Evolutionary conservation across 2,797 vertebrate genomes (phyloP).

Genomic region (Hydrocynus forskahlii): DNA sequence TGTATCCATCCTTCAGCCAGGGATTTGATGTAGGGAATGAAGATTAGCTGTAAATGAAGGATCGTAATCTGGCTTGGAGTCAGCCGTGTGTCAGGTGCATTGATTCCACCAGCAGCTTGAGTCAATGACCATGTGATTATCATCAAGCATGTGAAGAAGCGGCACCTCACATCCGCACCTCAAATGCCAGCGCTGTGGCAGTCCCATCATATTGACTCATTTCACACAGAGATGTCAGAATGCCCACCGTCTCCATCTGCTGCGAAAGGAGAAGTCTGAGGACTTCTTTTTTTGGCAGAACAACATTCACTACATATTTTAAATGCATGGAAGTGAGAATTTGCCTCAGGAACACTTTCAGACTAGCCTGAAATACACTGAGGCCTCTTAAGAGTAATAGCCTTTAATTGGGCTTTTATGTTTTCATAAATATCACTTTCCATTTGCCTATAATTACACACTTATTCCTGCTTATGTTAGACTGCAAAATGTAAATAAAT

Average conservation of each 20-base stretch:
- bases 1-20: background rate
- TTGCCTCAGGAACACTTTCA: constrained; percentile 1
- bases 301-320: constrained; percentile 15
- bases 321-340: background rate
- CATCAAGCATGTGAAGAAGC: constrained; percentile 54
- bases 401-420: constrained; percentile 20
- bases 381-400: constrained; percentile 15
- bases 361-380: background rate
- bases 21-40: constrained; percentile 39
- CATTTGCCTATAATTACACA: background rate
- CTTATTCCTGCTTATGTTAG: background rate
- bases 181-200: constrained; percentile 45
- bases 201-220: constrained; percentile 46
- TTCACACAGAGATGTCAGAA: constrained; percentile 50
- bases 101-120: constrained; percentile 54
- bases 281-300: background rate
- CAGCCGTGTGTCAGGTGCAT: constrained; percentile 56
- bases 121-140: constrained; percentile 61
- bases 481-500: constrained; percentile 9
- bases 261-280: constrained; percentile 14
- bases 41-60: constrained; percentile 47
- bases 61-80: constrained; percentile 49
- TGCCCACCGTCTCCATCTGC: constrained; percentile 49
- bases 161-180: constrained; percentile 33
- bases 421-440: background rate